A percentile compares a stretch with the other conserved stretches of the same genome.
Evolutionary conservation across 2,113 vertebrate genomes (phyloP).

Genomic region (Datnioides undecimradiatus): DNA sequence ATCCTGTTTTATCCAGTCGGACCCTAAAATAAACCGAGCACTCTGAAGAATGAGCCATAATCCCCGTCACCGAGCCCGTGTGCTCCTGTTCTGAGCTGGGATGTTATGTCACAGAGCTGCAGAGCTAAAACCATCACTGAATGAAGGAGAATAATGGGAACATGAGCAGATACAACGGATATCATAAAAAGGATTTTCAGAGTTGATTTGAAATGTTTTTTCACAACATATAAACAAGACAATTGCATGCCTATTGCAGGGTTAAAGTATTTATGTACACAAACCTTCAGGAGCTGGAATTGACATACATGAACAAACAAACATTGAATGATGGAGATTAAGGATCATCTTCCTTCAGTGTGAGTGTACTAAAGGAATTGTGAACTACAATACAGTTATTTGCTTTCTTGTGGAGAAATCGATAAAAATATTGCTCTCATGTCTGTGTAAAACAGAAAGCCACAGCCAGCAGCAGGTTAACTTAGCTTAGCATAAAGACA

Average conservation of each 20-base stretch:
- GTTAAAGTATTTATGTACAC: no score
- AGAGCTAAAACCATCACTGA: constrained; percentile 56
- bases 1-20: constrained; percentile 78
- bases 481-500: no score
- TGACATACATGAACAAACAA: background rate
- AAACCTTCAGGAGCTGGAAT: background rate
- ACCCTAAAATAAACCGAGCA: constrained; percentile 80
- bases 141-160: background rate
- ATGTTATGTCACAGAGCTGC: constrained; percentile 69
- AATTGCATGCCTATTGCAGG: background rate
- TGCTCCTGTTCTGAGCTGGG: constrained; percentile 44
- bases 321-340: background rate
- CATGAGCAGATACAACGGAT: constrained; percentile 31
- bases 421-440: background rate
- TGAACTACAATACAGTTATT: background rate
- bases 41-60: constrained; percentile 78
- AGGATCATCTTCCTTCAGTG: background rate
- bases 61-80: constrained; percentile 60
- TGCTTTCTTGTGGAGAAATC: background rate
- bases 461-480: no score
- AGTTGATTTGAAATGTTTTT: constrained; percentile 32
- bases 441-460: no score
- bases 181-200: constrained; percentile 35
- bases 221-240: background rate
- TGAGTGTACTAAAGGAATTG: background rate